Evolutionary conservation across 37 sponge, comb jelly and placozoan species (phyloP), one percentile per base, ranked within the genome.

Genomic region (Geodia barretti): DNA sequence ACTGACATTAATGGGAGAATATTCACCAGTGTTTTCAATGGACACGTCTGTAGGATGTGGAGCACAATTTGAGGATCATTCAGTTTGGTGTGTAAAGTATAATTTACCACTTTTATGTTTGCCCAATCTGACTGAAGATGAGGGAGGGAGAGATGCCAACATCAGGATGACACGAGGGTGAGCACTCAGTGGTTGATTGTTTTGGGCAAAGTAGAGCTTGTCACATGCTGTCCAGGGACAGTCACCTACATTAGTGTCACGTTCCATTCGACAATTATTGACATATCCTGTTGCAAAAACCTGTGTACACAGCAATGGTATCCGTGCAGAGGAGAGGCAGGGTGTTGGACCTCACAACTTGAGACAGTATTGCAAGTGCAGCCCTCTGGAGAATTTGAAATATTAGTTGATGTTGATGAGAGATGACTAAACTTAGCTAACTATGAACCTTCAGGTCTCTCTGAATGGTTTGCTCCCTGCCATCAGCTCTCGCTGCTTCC

Each of bases 141-240:
- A 72, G 33, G 64, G 29, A 39, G 68, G 41, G n/a, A 88, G 17
- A 40, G 82, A 43, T 28, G 83, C 72, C 11, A 88, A 64, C 73
- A 88, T 31, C 14, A 78, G 39, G 25, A 88, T 71, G 34, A 78
- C 40, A 30, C 82, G 14, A 25, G 83, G 83, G 33, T 88, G 79
- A 21, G 72, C 62, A 14, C 23, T 26, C 26, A 88, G 79, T 28
- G 60, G 28, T 31, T 65, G 58, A 8, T 72, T 64, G 21, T 73
- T 72, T 1, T 83, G 30, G 25, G 59, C 28, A 41, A 88, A 88
- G 24, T 54, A 21, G 29, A 88, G 68, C 29, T 63, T 62, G 28
- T 39, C 41, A 25, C 25, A 42, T 7, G 42, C 60, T 38, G 34
- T 43, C 89, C 89, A 88, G 39, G 74, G 68, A 25, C 39, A 69